Evolutionary conservation across 2,113 vertebrate genomes (phyloP).

Genomic region (Axis porcinus): DNA sequence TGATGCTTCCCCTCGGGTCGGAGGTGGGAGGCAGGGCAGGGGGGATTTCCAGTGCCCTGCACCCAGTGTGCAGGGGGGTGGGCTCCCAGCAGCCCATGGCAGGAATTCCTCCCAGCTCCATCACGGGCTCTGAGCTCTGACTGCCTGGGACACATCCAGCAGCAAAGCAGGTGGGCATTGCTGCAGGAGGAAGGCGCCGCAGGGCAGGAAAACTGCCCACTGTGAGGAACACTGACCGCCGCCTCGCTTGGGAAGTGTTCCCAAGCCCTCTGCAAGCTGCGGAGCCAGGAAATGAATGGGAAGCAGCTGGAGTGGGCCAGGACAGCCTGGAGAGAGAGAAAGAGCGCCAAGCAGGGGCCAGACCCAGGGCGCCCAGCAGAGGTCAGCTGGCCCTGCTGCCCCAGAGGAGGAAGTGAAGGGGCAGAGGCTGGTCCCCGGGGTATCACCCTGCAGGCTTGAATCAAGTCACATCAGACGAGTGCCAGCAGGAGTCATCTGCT

Average conservation of each 20-base stretch:
- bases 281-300: slow-evolving; percentile 53
- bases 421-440: background rate
- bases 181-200: background rate
- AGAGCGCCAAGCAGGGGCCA: background rate
- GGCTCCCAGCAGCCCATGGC: background rate
- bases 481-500: background rate
- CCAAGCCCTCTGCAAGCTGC: background rate
- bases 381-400: background rate
- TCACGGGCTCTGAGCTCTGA: background rate
- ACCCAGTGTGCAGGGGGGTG: background rate
- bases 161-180: background rate
- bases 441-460: background rate
- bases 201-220: slow-evolving; percentile 16
- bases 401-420: background rate
- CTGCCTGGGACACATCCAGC: background rate
- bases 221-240: background rate
- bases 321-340: background rate
- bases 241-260: slow-evolving; percentile 25
- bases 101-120: background rate
- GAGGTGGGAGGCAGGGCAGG: background rate
- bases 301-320: slow-evolving; percentile 46
- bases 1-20: background rate
- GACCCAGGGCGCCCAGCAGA: background rate
- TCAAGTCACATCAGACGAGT: background rate
- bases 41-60: background rate